Evolutionary conservation across 2,888 invertebrate genomes (phyloP), one percentile per base, ranked within the genome.

Genomic region (Limenitis camilla): DNA sequence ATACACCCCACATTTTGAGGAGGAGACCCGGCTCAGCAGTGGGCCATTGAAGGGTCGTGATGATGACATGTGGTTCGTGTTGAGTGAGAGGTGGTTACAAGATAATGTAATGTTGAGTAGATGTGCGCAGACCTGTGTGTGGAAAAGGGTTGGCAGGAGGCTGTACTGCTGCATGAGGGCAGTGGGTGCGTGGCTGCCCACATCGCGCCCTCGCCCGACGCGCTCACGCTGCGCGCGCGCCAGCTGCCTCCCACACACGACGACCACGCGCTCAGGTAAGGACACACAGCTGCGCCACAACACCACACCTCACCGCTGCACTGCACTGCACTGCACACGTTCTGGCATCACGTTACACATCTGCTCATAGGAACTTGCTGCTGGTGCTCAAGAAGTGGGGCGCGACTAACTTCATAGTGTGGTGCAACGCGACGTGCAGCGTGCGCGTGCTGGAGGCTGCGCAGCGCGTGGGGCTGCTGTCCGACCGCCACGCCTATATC

Each of bases 401-500:
- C 33, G 65, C 67, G 47, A 68, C 56, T 30, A 72, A 68, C 53
- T 60, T 60, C 49, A 53, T 60, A 39, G 60, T 60, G 44, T 60
- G 60, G 60, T 59, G 60, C 68, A 63, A 54, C 7, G 76, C 77
- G 55, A 71, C 55, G 69, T 73, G 76, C 68, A 63, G 71, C 57
- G 63, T 62, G 62, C 76, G 77, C 58, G 82, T 83, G 69, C 71
- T 85, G 68, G 76, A 72, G 55, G 80, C 79, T 56, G 82, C 84
- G 63, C 81, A 81, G 73, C 79, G 81, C 66, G 84, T 72, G 55
- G 85, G 85, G n/a, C 69, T 86, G 71, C 76, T 81, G 56, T 65
- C 70, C 33, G 60, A 55, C 52, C 69, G 74, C 2, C 79, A 82
- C 71, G 64, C 78, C 2, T 83, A 77, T 70, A 55, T 86, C 49